Evolutionary conservation across 2,888 invertebrate genomes (phyloP).

Genomic region (Drosophila limbata): DNA sequence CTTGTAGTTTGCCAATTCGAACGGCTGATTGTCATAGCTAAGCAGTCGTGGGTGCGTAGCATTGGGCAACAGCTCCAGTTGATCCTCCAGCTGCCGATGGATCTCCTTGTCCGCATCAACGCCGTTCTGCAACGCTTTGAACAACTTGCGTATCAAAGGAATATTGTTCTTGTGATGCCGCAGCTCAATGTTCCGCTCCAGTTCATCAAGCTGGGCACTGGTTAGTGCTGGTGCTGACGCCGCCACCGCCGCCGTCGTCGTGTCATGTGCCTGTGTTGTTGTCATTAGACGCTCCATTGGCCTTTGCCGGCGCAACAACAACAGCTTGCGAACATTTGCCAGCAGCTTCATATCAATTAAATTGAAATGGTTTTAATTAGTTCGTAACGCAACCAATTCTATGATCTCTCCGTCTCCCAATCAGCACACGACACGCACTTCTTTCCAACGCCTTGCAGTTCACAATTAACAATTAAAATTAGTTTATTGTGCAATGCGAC

Average conservation of each 20-base stretch:
- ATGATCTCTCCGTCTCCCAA: conserved; percentile 11
- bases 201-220: conserved; percentile 62
- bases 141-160: conserved; percentile 66
- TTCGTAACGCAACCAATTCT: conserved; percentile 7
- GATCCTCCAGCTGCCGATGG: conserved; percentile 78
- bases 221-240: conserved; percentile 43
- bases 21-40: conserved; percentile 87
- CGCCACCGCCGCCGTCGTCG: neutral
- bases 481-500: conserved; percentile 52
- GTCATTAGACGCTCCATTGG: conserved; percentile 51
- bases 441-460: conserved; percentile 8
- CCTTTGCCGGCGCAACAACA: conserved; percentile 38
- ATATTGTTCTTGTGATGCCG: conserved; percentile 77
- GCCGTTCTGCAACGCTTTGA: conserved; percentile 45
- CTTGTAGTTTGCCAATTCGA: conserved; percentile 87
- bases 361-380: conserved; percentile 51
- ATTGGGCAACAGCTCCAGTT: conserved; percentile 91
- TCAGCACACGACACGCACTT: conserved; percentile 44
- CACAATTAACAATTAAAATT: conserved; percentile 29
- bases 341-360: conserved; percentile 72
- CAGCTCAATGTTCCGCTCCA: conserved; percentile 74
- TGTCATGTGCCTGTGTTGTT: conserved; percentile 39
- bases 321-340: conserved; percentile 49
- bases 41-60: conserved; percentile 89
- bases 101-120: conserved; percentile 12